Evolutionary conservation across 2,113 vertebrate genomes (phyloP).

Genomic region (Furnarius figulus): DNA sequence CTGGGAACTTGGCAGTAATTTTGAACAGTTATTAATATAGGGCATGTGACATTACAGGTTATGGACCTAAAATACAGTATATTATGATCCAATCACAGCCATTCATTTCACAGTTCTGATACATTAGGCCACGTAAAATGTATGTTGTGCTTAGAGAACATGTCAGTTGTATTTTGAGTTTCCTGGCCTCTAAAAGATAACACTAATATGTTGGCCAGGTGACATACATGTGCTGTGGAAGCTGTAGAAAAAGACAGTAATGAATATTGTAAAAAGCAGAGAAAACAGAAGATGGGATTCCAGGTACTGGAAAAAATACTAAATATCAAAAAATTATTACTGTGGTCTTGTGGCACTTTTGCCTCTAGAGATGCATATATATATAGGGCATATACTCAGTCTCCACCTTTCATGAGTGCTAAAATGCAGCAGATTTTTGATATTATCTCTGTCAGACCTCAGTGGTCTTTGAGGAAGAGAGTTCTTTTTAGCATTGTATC

Average conservation of each 20-base stretch:
- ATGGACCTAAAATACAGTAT: not conserved
- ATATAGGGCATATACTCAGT: not conserved
- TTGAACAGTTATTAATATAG: not conserved
- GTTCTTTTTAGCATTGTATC: slow-evolving; percentile 15
- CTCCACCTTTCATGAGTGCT: not conserved
- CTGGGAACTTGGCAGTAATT: not conserved
- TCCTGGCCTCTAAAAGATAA: not conserved
- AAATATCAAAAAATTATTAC: not conserved
- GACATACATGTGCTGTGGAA: not conserved
- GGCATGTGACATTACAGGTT: not conserved
- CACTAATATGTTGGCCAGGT: not conserved
- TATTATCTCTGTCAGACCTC: not conserved
- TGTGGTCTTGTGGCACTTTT: not conserved
- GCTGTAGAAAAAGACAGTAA: not conserved
- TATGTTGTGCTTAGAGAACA: not conserved
- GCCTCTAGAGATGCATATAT: not conserved
- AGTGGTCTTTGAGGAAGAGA: slow-evolving; percentile 17
- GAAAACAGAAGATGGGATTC: not conserved
- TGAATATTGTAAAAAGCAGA: not conserved
- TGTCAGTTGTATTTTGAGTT: not conserved
- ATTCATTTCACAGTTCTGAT: not conserved
- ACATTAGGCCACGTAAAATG: not conserved
- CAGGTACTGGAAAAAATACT: not conserved
- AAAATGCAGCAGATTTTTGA: slow-evolving; percentile 24
- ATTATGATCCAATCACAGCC: not conserved